Evolutionary conservation across 2,113 vertebrate genomes (phyloP), one percentile per base, ranked within the genome.

Genomic region (Plectropomus leopardus): DNA sequence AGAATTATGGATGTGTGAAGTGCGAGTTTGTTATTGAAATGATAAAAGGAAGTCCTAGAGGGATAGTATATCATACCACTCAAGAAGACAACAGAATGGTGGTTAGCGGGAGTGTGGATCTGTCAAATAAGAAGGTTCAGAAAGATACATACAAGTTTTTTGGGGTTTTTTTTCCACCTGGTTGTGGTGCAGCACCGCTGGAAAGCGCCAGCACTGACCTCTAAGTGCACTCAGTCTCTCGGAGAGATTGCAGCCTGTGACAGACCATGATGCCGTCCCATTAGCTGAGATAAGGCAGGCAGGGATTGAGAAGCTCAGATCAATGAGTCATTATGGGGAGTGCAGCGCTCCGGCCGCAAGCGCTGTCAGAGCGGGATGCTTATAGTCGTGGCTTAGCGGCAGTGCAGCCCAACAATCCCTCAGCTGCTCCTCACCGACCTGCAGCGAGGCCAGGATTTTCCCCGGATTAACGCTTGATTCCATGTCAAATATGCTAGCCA

Each of bases 211-310:
- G 48, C 5, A 3, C n/a, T 91, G 92, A 93, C 92, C 93, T 91
- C 72, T 82, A 78, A 88, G 80, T 93, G 93, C 90, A 83, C 89
- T 92, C 85, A 45, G 72, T 67, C 71, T 88, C 66, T 40, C 3
- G 42, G 63, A 72, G 76, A 82, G 81, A 86, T 86, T 61, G 79
- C 66, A 53, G 78, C 53, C 78, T 72, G 80, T 83, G 89, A 83
- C 82, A 67, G 80, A 82, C 82, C 58, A 42, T 7, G 66, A 88
- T 84, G 78, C 66, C 1, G 50, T 61, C 44, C 86, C 88, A 88
- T 92, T 91, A 88, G 84, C 84, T 74, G 68, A 91, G 91, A 92
- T 93, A 89, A 93, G 78, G 72, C 76, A 47, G 78, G 79, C 69
- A 71, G 81, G 85, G 89, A 89, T 89, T 78, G 88, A 87, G 83